These are phyloP conservation scores for Glossophaga mutica DNA, from an alignment of 2,797 vertebrate species.

Conservation along the genomic window DNA sequence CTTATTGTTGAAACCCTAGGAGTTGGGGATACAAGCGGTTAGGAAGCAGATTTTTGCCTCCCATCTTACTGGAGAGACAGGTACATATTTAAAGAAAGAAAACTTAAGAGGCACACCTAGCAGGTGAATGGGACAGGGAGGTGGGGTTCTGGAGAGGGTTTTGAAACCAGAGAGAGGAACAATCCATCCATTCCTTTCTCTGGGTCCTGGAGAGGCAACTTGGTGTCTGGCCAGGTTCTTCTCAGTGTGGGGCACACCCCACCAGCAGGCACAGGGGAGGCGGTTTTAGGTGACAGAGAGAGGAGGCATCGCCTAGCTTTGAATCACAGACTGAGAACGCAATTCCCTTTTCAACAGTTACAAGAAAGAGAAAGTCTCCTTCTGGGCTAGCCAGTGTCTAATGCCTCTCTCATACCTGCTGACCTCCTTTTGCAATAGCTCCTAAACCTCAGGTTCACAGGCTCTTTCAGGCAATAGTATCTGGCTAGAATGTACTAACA, in stretches of 20 bases:
- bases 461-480: background rate
- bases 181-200: background rate
- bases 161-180: background rate
- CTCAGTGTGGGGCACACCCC: background rate
- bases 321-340: background rate
- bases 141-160: background rate
- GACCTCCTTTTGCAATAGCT: background rate
- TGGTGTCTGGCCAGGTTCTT: background rate
- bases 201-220: background rate
- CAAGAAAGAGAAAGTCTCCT: background rate
- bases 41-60: background rate
- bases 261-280: background rate
- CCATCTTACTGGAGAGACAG: background rate
- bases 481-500: background rate
- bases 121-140: background rate
- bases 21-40: background rate
- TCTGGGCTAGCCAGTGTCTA: background rate
- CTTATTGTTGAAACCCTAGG: background rate
- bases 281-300: background rate
- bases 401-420: background rate
- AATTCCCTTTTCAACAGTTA: background rate
- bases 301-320: background rate
- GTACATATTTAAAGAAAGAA: background rate
- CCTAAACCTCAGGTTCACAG: background rate
- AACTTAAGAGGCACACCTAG: background rate